Percentiles rank a stretch among this genome's conserved stretches.
phyloP scores from a whole-genome alignment of 2,797 vertebrate species.

The Falco naumanni region DNA sequence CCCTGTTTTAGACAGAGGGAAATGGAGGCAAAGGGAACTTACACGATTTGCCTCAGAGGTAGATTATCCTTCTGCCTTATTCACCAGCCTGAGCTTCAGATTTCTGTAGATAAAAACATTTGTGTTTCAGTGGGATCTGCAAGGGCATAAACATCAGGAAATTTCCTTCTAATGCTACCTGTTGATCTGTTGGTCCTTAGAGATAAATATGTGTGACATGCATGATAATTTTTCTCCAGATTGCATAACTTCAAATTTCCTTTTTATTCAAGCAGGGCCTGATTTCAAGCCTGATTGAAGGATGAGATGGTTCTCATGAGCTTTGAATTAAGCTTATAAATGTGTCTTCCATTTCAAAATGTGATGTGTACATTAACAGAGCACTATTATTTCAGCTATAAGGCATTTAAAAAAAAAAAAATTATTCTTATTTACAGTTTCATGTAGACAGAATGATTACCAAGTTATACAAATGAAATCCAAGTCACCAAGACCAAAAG shows the following conservation, averaged over 20 bases:
- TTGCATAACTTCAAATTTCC: not conserved
- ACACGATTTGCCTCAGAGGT: slow-evolving; percentile 11
- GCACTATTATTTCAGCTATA: not conserved
- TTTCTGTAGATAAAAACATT: slow-evolving; percentile 19
- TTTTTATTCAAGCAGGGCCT: not conserved
- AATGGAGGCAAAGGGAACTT: slow-evolving; percentile 24
- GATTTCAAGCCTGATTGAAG: not conserved
- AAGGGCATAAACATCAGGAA: slow-evolving; percentile 42
- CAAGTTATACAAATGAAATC: not conserved
- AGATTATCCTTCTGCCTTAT: slow-evolving; percentile 32
- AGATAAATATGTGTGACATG: not conserved
- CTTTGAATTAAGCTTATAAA: not conserved
- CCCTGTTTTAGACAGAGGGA: slow-evolving; percentile 36
- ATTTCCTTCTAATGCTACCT: slow-evolving; percentile 41
- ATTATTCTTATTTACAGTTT: not conserved
- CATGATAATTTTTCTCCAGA: not conserved
- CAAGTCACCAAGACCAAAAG: not conserved
- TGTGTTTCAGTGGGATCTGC: not conserved
- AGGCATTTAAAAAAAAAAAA: not conserved
- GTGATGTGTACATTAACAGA: fast-evolving
- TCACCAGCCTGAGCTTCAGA: not conserved
- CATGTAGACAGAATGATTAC: not conserved
- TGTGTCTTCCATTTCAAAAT: not conserved
- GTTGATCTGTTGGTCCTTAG: not conserved
- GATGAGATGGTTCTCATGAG: not conserved